Evolutionary conservation across 92 coral and sea anemone species (phyloP), one percentile per base, ranked within the genome.

Genomic region (Zoanthus solanderi): DNA sequence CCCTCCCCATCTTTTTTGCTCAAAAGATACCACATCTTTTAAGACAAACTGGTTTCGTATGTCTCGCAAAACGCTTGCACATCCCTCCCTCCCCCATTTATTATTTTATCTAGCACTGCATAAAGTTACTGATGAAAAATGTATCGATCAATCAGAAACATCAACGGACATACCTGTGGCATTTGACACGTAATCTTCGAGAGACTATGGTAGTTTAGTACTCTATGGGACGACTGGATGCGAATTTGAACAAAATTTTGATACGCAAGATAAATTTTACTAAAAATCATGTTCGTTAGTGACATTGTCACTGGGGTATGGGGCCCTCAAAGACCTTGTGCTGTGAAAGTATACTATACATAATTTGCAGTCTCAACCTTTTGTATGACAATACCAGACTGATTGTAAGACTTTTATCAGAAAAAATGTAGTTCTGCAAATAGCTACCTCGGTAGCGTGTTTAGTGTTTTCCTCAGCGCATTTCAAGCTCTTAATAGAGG

Each of bases 151-250:
- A 11, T 23, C 11, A 61, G 68, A 66, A 66, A 66, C 11, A 66
- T 66, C 72, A 67, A 58, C 66, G 66, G 66, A 58, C 66, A 58
- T 17, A 58, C 66, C 66, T 14, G 66, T 18, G 66, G 66, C 56
- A 50, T 50, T 61, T 61, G 68, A 18, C 68, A 18, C n/a, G 68
- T 61, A 7, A 9, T 61, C 68, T 23, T 18, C 28, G 29, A 15
- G 68, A 18, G 68, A 18, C 68, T 23, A 7, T 18, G 34, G 23
- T 37, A 66, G n/a, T 66, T 66, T 66, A 29, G 72, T 34, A 63
- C 69, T 63, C 23, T 63, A 63, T 63, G 29, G 69, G 18, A 16
- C 69, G 69, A n/a, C 2, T 6, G 72, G 34, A 15, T 61, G 28
- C 11, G 68, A 61, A 61, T 7, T 61, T 23, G 23, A 23, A 23